These are phyloP conservation scores for Xanthostigma xanthostigma DNA, from an alignment of 2,888 invertebrate species.

Conservation along the genomic window DNA sequence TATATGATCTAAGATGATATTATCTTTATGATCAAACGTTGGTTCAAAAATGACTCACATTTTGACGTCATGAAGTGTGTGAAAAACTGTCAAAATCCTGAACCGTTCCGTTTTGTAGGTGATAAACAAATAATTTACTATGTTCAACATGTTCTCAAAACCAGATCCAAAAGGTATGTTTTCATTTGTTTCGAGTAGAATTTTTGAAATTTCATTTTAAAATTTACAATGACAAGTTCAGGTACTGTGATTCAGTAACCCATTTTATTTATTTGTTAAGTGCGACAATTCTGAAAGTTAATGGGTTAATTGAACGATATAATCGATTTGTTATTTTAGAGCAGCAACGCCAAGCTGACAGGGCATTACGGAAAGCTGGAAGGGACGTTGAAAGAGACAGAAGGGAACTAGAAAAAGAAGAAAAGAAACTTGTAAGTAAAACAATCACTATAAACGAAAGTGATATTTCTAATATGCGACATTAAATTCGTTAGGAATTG, in stretches of 20 bases:
- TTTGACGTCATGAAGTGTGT: no score
- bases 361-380: conserved; percentile 60
- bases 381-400: conserved; percentile 76
- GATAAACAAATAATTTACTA: conserved; percentile 1
- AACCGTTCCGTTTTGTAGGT: no score
- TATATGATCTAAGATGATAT: no score
- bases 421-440: conserved; percentile 63
- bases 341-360: conserved; percentile 70
- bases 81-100: no score
- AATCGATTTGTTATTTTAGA: conserved; percentile 37
- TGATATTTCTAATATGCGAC: not conserved
- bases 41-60: no score
- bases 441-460: not conserved
- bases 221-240: not conserved
- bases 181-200: not conserved
- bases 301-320: not conserved
- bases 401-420: conserved; percentile 67
- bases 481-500: conserved; percentile 41
- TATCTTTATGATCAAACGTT: no score
- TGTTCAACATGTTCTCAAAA: conserved; percentile 23
- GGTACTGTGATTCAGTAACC: not conserved
- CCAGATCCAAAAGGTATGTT: conserved; percentile 28
- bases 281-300: not conserved
- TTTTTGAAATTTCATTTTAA: not conserved
- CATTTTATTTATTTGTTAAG: not conserved